Percentiles rank a stretch among this genome's conserved stretches.
Conservation (phyloP, 2,888 invertebrate genomes). For the Leistus spinibarbis region DNA sequence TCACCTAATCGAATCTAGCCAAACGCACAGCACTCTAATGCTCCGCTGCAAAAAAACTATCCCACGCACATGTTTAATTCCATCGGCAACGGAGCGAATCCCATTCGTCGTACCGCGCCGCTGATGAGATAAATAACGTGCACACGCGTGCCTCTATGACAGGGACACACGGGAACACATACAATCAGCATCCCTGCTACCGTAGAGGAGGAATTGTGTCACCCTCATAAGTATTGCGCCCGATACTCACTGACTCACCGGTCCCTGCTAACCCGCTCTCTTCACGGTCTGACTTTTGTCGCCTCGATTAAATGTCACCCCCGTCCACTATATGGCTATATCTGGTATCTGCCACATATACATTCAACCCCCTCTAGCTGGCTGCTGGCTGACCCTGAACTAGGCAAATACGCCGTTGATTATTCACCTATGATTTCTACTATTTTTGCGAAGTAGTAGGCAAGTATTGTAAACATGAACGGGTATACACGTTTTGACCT, state of each 20-base stretch:
- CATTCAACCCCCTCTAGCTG: too few relatives aligned
- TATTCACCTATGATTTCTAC: too few relatives aligned
- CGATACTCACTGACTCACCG: constrained; percentile 27
- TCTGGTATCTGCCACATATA: not conserved
- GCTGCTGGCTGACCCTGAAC: too few relatives aligned
- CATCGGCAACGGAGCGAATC: constrained; percentile 32
- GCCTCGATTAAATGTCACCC: constrained; percentile 42
- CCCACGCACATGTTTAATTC: constrained; percentile 37
- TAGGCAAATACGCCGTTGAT: too few relatives aligned
- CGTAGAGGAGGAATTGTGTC: constrained; percentile 4
- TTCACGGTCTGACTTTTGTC: constrained; percentile 45
- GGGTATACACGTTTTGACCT: too few relatives aligned
- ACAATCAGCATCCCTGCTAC: constrained; percentile 14
- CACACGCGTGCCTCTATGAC: constrained; percentile 33
- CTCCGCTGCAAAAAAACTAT: not conserved
- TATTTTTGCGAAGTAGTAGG: too few relatives aligned
- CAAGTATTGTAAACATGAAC: too few relatives aligned
- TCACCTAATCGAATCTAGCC: not conserved
- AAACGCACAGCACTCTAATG: not conserved
- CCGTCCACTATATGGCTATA: constrained; percentile 29
- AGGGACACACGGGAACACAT: not conserved
- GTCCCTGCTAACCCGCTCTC: constrained; percentile 27
- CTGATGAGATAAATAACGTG: constrained; percentile 40
- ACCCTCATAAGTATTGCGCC: constrained; percentile 7
- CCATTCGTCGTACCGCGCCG: constrained; percentile 29